phyloP scores from a whole-genome alignment of 2,797 vertebrate species.

The Gymnoscopelus braueri region DNA sequence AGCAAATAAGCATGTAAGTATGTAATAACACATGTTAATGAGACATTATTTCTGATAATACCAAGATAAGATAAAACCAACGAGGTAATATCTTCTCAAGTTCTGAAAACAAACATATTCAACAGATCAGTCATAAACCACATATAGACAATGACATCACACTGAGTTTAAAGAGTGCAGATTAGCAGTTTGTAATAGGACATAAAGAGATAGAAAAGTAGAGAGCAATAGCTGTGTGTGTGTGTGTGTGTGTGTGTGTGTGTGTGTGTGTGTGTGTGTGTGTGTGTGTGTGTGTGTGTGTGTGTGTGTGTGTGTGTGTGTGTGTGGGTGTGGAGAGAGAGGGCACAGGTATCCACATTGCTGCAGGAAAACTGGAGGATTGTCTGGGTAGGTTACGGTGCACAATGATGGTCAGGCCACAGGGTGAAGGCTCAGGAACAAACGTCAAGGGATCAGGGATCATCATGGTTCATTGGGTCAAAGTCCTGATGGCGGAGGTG shows the following conservation, averaged over 20 bases:
- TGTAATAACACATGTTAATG: background rate
- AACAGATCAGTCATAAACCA: background rate
- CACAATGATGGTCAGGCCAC: conserved; percentile 39
- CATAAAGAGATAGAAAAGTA: conserved; percentile 24
- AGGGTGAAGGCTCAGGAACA: conserved; percentile 14
- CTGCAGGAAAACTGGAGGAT: background rate
- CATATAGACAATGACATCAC: conserved; percentile 23
- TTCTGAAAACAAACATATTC: conserved; percentile 1
- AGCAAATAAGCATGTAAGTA: too few species aligned
- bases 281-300: background rate
- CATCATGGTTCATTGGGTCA: conserved; percentile 20
- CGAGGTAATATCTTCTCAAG: conserved; percentile 4
- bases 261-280: conserved; percentile 15
- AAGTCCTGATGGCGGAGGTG: conserved; percentile 21
- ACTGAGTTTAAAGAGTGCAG: conserved; percentile 5
- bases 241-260: conserved; percentile 16
- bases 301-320: background rate
- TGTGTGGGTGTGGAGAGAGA: too few species aligned
- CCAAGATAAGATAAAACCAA: background rate
- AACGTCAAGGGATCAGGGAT: conserved; percentile 15
- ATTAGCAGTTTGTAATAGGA: background rate
- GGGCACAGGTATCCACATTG: background rate
- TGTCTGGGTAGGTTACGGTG: conserved; percentile 17
- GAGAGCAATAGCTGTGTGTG: conserved; percentile 5
- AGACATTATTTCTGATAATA: background rate